Evolutionary conservation across 2,797 vertebrate species (phyloP), one percentile per base, ranked within the genome.

Genomic region (Poeciliopsis turneri): DNA sequence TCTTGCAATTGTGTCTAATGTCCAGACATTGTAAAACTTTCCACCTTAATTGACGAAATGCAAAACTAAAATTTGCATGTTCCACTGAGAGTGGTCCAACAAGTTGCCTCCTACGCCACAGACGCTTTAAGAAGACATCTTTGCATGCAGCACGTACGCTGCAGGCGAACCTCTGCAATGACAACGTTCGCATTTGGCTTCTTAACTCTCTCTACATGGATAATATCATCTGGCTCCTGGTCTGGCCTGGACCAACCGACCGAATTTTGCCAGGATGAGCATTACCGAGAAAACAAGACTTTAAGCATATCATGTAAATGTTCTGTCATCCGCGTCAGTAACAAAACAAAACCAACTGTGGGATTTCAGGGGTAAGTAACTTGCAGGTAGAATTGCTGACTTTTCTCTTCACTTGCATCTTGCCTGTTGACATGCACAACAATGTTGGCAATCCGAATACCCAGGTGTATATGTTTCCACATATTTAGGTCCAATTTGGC

Each of bases 161-260:
- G 88, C 85, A 92, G 89, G 89, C 82, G 53, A 94, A 84, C 77
- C 87, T 94, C 85, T 89, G 94, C 94, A 84, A 96, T 96, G 96
- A 95, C 90, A 93, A 72, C 84, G 85, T 84, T 88, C 64, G 69
- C 82, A 78, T 82, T 95, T 75, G 74, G 93, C 85, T 82, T 94
- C 81, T 72, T 95, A 69, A 90, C 88, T 84, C 91, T 95, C 79
- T 86, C 94, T 53, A 84, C 87, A 78, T 90, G 94, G 91, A 92
- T 86, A 49, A 87, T 88, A 79, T 81, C 87, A 74, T 89, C 80
- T 72, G 86, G 78, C 81, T 78, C 82, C 55, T 82, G 86, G 87
- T 59, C 81, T 70, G 78, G 70, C 66, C 81, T 72, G 70, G 74
- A 86, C 76, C 83, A 76, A 75, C 49, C 80, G 20, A 11, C 78